These are phyloP conservation scores for Synaphobranchus kaupii DNA, from an alignment of 2,797 vertebrate genomes.

Conservation along the genomic window DNA sequence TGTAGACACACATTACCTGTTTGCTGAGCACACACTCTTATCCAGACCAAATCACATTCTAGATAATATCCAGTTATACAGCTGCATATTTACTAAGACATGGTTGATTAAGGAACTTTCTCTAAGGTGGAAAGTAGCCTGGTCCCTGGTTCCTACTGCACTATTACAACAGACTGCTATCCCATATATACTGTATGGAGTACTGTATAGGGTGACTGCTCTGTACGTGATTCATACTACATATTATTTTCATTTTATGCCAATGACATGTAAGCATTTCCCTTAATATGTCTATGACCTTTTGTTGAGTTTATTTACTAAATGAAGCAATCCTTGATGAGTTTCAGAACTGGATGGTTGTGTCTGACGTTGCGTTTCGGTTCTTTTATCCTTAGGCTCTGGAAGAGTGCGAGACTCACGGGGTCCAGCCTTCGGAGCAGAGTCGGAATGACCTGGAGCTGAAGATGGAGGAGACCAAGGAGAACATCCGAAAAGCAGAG, in stretches of 20 bases:
- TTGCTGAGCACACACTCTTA: background rate
- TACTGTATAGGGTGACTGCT: background rate
- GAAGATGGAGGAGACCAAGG: conserved; percentile 91
- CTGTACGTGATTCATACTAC: background rate
- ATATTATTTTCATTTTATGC: background rate
- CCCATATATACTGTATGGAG: background rate
- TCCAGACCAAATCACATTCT: background rate
- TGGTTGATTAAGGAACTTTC: background rate
- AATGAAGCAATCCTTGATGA: background rate
- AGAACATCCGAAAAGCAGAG: conserved; percentile 94
- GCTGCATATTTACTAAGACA: background rate
- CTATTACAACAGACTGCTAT: background rate
- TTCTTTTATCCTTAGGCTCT: conserved; percentile 72
- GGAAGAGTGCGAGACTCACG: conserved; percentile 89
- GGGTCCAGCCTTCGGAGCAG: conserved; percentile 83
- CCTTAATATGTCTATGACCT: background rate
- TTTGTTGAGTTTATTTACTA: background rate
- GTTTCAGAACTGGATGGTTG: background rate
- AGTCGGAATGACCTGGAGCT: conserved; percentile 87
- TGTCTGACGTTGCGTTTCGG: background rate
- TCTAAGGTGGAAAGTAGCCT: background rate
- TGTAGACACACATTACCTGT: background rate
- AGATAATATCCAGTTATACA: background rate
- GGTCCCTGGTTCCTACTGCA: background rate
- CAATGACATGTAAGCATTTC: too few species aligned